These are phyloP conservation scores for Heterochromis multidens DNA, from an alignment of 2,113 vertebrate genomes.

Conservation along the genomic window DNA sequence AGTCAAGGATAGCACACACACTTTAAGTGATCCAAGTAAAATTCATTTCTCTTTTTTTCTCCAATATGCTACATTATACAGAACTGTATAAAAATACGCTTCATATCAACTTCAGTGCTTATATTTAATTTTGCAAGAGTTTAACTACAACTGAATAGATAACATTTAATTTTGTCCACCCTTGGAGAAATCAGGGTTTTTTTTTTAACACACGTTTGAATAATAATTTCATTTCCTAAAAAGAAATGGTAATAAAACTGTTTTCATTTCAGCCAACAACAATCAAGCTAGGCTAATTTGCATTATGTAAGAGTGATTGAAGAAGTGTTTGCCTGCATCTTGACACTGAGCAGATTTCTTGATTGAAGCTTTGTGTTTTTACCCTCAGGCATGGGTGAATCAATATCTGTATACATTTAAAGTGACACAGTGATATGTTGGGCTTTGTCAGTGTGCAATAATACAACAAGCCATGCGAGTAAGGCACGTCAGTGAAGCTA, in stretches of 20 bases:
- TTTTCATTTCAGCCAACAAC: background rate
- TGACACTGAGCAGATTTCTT: conserved; percentile 27
- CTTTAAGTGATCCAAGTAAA: background rate
- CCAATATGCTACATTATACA: background rate
- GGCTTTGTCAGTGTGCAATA: conserved; percentile 32
- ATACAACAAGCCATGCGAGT: background rate
- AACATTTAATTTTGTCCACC: background rate
- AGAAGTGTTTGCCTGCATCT: background rate
- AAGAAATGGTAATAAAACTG: background rate
- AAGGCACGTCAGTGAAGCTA: background rate
- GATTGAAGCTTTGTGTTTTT: background rate
- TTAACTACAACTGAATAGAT: background rate
- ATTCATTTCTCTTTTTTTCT: background rate
- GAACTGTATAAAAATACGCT: background rate
- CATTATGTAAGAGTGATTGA: background rate
- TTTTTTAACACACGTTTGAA: background rate
- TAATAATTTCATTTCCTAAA: background rate
- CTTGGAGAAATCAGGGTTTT: background rate
- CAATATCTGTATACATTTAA: background rate
- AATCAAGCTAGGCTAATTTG: background rate
- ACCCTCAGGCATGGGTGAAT: conserved; percentile 6
- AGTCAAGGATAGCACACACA: too few species aligned
- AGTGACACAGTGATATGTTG: background rate
- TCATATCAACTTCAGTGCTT: background rate
- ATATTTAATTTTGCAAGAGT: background rate